Evolutionary conservation across 2,797 vertebrate genomes (phyloP).

Genomic region (Coccyzus lansbergi): DNA sequence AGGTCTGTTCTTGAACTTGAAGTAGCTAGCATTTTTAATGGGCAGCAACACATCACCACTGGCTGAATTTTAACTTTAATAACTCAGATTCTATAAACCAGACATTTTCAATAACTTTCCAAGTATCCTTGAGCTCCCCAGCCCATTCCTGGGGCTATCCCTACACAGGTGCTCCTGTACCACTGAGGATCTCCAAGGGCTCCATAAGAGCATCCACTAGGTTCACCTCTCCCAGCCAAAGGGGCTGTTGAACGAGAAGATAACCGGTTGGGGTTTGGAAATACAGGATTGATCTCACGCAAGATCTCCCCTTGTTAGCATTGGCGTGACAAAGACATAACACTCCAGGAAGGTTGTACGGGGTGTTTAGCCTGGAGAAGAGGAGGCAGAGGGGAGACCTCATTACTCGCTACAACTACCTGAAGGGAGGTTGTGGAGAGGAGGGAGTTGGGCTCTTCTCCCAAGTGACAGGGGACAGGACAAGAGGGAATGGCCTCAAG

Average conservation of each 20-base stretch:
- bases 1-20: no score
- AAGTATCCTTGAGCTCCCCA: background rate
- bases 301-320: no score
- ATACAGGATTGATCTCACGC: rapidly evolving
- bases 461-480: no score
- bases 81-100: background rate
- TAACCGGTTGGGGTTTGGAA: rapidly evolving
- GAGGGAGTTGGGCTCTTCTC: no score
- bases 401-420: no score
- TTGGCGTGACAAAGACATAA: no score
- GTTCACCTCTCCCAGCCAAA: background rate
- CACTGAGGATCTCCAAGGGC: background rate
- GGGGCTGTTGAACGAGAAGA: background rate
- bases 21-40: background rate
- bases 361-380: no score
- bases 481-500: no score
- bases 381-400: no score
- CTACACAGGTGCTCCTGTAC: rapidly evolving
- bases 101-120: background rate
- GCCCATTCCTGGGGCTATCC: rapidly evolving
- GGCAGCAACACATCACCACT: rapidly evolving
- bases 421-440: no score
- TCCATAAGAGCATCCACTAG: rapidly evolving
- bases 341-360: no score
- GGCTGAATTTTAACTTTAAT: no score